Base-by-base conservation (phyloP, 2,113 vertebrate genomes). In the Sinosuthora webbiana region DNA sequence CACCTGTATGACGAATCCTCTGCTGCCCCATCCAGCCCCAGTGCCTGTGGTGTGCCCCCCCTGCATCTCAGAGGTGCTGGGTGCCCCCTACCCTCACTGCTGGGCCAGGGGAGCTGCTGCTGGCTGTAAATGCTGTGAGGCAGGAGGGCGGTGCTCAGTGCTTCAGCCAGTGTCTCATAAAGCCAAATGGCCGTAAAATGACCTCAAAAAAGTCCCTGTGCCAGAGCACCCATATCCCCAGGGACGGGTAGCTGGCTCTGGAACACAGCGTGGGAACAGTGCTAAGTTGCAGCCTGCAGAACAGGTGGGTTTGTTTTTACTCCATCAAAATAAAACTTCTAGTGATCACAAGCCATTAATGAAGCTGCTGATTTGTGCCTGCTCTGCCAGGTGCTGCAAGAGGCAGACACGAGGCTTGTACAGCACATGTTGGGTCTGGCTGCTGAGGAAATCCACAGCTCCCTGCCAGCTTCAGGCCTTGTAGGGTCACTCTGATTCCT, bases 291-390 rank as follows among this genome's bases (percentile, higher is more conserved):
- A 79, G 67, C 68, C 42, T 57, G 31, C 80, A 89, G 74, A 87
- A 23, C 37, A 80, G 74, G 78, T 25, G 10, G 75, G 42, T 87
- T 92, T 87, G 74, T 24, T 94, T 95, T 85, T 76, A 50, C 68
- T 30, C 1, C 30, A 50, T 87, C 63, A 80, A 88, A 94, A 91
- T 91, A 80, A 88, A 94, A 52, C 67, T 80, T 74, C 25, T 8
- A 57, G 75, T 71, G 49, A 93, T 93, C 78, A 80, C 86, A 81
- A 83, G 84, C 63, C 75, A 53, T 91, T 95, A 96, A 93, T 94
- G 87, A 94, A 91, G 78, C 77, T 88, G 84, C 84, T 93, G 88
- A 93, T 94, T 94, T 69, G 75, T 88, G 81, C 30, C 70, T 87
- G 77, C 57, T 87, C 74, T 95, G 83, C 70, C 91, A 94, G 68